phyloP scores from a whole-genome alignment of 2,888 invertebrate species.

The Leptarthrus brevirostris region DNA sequence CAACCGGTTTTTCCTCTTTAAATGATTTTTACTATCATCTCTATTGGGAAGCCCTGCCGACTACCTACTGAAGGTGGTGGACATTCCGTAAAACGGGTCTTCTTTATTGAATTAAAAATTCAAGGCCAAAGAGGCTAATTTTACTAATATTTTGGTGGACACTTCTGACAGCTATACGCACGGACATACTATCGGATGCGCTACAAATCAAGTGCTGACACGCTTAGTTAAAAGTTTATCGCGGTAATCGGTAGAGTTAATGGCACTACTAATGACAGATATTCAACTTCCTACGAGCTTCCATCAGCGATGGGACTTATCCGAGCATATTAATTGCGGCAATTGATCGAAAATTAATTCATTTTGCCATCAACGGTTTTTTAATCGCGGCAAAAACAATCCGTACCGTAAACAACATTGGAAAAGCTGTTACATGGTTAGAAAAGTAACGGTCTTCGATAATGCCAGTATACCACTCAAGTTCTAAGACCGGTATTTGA shows the following conservation, averaged over 20 bases:
- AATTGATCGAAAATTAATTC: slow-evolving; percentile 18
- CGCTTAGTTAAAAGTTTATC: slow-evolving; percentile 2
- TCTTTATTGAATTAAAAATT: slow-evolving; percentile 22
- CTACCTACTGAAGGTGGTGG: background rate
- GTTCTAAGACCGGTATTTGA: background rate
- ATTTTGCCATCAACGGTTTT: background rate
- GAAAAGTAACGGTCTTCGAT: too few species aligned
- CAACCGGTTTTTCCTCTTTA: slow-evolving; percentile 17
- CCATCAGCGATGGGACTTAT: background rate
- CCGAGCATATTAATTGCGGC: background rate
- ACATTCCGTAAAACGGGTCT: slow-evolving; percentile 4
- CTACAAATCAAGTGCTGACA: background rate
- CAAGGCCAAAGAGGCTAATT: slow-evolving; percentile 33
- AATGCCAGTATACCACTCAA: too few species aligned
- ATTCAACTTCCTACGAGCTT: background rate
- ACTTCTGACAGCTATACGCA: background rate
- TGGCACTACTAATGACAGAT: slow-evolving; percentile 10
- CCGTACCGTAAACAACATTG: background rate
- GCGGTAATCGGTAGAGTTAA: background rate
- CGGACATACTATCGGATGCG: background rate
- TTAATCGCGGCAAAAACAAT: background rate
- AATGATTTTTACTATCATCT: slow-evolving; percentile 14
- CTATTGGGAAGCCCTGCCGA: background rate
- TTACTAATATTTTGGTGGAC: slow-evolving; percentile 25
- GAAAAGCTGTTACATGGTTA: background rate